Base-by-base conservation (phyloP, 2,888 invertebrate genomes). In the Hesperia comma region DNA sequence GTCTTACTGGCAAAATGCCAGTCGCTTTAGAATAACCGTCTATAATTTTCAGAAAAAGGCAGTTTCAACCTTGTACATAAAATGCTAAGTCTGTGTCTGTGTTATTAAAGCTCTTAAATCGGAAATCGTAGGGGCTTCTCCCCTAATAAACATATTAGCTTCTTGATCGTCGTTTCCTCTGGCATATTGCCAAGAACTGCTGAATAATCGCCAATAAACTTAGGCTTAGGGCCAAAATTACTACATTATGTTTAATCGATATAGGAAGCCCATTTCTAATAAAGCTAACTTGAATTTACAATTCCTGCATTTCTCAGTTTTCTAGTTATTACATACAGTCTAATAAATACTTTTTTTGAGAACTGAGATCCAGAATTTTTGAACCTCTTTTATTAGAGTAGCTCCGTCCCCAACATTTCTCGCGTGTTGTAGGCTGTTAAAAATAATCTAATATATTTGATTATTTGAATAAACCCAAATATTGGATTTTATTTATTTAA, bases 161-260 rank as follows among this genome's bases (percentile, higher is more conserved):
- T 64, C 58, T 56, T 53, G 43, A 43, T 21, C 46, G 53, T 26
- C 43, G 41, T 17, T 43, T 41, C 37, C 33, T 61, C 64, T 64
- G 64, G 64, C 64, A 41, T 53, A 32, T 19, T 53, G 64, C 64
- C 64, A 64, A 51, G 32, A 57, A 33, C 53, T 53, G 1, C 41
- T 15, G 64, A 57, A 57, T 64, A 57, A 64, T 64, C 43, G 51
- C 64, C 64, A 58, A 57, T 64, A 53, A 58, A 64, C 58, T 51
- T 58, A 32, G 64, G 57, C 32, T 54, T 15, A 54, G 15, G 15
- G 54, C n/a, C 33, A 54, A 54, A 54, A 54, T 54, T 51, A 51
- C 17, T 51, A 51, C 51, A 51, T 51, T 51, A 51, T 51, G 51
- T 14, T 26, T 51, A 51, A 51, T 51, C 51, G 26, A 51, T 51